phyloP scores from a whole-genome alignment of 92 coral and sea anemone species.

The Isaurus tuberculatus region DNA sequence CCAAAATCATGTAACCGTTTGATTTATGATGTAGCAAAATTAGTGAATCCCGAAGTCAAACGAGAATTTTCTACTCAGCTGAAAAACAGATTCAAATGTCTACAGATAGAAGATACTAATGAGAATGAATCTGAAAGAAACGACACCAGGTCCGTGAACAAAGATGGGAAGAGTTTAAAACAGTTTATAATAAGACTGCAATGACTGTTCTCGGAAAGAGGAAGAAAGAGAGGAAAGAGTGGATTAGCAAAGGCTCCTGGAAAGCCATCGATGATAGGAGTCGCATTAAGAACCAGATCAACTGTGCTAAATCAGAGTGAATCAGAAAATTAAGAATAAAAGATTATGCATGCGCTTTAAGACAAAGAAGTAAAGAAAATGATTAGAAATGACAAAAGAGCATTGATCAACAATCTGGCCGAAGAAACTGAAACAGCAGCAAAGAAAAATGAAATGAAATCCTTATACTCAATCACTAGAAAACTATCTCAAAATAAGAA shows the following conservation, averaged over 20 bases:
- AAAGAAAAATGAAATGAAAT: constrained; percentile 28
- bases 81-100: constrained; percentile 8
- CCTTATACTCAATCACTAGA: constrained; percentile 31
- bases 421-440: constrained; percentile 39
- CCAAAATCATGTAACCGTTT: too few species aligned
- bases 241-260: constrained; percentile 5
- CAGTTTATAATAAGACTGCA: constrained; percentile 3
- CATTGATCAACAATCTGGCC: constrained; percentile 11
- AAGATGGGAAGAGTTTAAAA: not conserved
- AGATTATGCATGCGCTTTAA: not conserved
- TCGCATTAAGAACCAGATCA: not conserved
- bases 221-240: not conserved
- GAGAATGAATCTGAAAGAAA: constrained; percentile 7
- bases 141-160: not conserved
- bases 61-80: not conserved
- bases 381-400: constrained; percentile 21
- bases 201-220: not conserved
- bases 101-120: constrained; percentile 9
- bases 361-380: constrained; percentile 36
- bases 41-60: constrained; percentile 10
- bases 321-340: not conserved
- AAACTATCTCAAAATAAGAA: constrained; percentile 8
- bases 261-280: constrained; percentile 5
- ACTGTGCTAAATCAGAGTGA: not conserved
- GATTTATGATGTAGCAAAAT: too few species aligned